Conservation (phyloP, 2,888 invertebrate species). For the Andrena flavipes region DNA sequence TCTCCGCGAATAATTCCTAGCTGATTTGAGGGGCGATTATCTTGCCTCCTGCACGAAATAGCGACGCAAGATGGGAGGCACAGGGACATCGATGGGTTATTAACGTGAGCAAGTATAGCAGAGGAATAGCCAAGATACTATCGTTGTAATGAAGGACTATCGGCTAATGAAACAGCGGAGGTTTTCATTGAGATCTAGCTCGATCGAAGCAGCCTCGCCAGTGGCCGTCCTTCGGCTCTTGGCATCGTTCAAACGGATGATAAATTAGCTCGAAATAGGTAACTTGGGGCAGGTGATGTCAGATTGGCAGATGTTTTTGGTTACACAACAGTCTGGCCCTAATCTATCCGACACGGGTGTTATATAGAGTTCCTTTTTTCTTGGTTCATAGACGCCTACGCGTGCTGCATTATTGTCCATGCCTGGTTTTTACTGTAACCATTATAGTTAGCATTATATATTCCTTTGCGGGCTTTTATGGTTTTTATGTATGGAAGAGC, state of each 20-base stretch:
- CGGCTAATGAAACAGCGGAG: constrained; percentile 66
- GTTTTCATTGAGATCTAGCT: constrained; percentile 47
- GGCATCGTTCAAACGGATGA: constrained; percentile 60
- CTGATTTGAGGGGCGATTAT: constrained; percentile 4
- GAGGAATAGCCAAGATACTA: constrained; percentile 79
- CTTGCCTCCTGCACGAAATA: background rate
- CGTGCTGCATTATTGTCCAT: background rate
- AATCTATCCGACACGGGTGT: constrained; percentile 59
- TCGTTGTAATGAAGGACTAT: constrained; percentile 78
- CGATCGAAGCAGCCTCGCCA: constrained; percentile 29
- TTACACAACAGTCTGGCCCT: constrained; percentile 67
- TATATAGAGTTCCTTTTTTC: constrained; percentile 50
- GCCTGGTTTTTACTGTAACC: background rate
- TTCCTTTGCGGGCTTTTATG: too few relatives aligned
- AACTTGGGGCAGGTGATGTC: constrained; percentile 80
- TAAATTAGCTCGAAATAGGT: constrained; percentile 80
- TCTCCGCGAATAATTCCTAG: background rate
- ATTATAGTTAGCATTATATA: background rate
- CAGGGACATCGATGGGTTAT: constrained; percentile 22
- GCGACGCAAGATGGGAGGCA: background rate
- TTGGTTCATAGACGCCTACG: constrained; percentile 12
- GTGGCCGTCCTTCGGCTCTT: constrained; percentile 37
- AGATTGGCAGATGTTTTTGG: constrained; percentile 81
- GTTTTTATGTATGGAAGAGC: too few relatives aligned
- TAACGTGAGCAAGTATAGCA: constrained; percentile 54